Percentiles rank a stretch among this genome's conserved stretches.
phyloP scores from a whole-genome alignment of 2,797 vertebrate genomes.

The Naso thynnoides region DNA sequence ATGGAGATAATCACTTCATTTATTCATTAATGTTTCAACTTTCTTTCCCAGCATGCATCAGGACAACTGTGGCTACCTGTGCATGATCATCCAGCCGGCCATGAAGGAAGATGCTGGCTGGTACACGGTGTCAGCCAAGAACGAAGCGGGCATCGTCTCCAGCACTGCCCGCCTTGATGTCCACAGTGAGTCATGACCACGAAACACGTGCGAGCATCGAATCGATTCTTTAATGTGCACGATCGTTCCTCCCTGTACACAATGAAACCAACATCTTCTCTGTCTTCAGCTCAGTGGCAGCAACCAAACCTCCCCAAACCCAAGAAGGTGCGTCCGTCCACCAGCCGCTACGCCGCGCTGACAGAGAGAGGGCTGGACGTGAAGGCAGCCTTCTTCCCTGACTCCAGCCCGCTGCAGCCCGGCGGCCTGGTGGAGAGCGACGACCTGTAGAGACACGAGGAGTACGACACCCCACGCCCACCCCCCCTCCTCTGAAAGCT shows the following conservation, averaged over 20 bases:
- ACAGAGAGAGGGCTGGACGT: slow-evolving; percentile 98
- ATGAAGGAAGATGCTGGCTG: slow-evolving; percentile 96
- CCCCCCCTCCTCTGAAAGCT: slow-evolving; percentile 4
- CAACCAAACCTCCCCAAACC: slow-evolving; percentile 93
- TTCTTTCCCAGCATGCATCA: slow-evolving; percentile 93
- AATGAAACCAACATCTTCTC: neutral
- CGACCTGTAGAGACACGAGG: slow-evolving; percentile 88
- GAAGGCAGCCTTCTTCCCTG: slow-evolving; percentile 97
- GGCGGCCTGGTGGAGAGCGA: slow-evolving; percentile 96
- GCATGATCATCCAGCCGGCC: slow-evolving; percentile 98
- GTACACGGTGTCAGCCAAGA: slow-evolving; percentile 99
- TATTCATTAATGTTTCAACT: neutral
- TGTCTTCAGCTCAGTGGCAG: slow-evolving; percentile 93
- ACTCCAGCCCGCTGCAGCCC: slow-evolving; percentile 90
- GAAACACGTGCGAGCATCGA: neutral
- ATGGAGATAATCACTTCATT: neutral
- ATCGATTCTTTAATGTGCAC: neutral
- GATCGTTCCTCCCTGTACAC: fast-evolving
- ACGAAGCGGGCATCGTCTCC: slow-evolving; percentile 96
- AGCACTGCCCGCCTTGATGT: slow-evolving; percentile 96
- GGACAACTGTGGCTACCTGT: slow-evolving; percentile 97
- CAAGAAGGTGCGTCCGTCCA: slow-evolving; percentile 95
- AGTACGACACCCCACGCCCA: neutral
- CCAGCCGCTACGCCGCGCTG: slow-evolving; percentile 96
- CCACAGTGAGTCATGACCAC: slow-evolving; percentile 86